phyloP scores from a whole-genome alignment of 2,113 vertebrate species.

The Copsychus sechellarum region DNA sequence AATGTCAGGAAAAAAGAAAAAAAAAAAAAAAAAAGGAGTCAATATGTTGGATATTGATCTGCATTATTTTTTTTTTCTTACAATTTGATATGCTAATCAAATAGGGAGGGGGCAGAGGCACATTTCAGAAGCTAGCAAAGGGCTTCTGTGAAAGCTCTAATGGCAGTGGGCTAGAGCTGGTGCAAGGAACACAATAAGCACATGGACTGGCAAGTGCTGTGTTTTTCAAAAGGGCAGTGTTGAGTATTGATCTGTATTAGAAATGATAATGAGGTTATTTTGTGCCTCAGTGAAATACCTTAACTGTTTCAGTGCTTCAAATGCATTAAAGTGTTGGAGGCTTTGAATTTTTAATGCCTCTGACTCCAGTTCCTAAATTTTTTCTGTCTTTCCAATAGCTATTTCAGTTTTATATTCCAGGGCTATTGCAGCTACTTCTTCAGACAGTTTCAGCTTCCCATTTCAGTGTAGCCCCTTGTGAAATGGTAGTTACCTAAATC shows the following conservation, averaged over 20 bases:
- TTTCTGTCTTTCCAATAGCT: not conserved
- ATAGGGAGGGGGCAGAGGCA: not conserved
- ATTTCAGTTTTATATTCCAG: conserved; percentile 11
- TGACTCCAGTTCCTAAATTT: conserved; percentile 27
- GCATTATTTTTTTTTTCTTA: not conserved
- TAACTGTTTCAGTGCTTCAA: conserved; percentile 60
- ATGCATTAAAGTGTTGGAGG: conserved; percentile 18
- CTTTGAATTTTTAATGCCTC: conserved; percentile 39
- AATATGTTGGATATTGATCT: conserved; percentile 52
- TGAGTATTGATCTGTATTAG: conserved; percentile 75
- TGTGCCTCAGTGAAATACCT: conserved; percentile 58
- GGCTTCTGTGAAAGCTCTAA: conserved; percentile 53
- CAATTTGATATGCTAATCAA: conserved; percentile 27
- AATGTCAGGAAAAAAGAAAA: conserved; percentile 40
- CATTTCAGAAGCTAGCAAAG: not conserved
- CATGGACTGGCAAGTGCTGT: not conserved
- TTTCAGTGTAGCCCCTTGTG: not conserved
- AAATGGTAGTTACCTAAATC: not conserved
- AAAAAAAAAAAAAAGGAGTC: conserved; percentile 7
- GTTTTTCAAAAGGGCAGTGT: conserved; percentile 65
- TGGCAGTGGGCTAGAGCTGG: conserved; percentile 16
- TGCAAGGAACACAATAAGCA: conserved; percentile 47
- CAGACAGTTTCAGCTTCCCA: not conserved
- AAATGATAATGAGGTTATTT: conserved; percentile 80
- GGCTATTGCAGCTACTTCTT: not conserved